Evolutionary conservation across 2,797 vertebrate genomes (phyloP), one percentile per base, ranked within the genome.

Genomic region (Pterois miles): DNA sequence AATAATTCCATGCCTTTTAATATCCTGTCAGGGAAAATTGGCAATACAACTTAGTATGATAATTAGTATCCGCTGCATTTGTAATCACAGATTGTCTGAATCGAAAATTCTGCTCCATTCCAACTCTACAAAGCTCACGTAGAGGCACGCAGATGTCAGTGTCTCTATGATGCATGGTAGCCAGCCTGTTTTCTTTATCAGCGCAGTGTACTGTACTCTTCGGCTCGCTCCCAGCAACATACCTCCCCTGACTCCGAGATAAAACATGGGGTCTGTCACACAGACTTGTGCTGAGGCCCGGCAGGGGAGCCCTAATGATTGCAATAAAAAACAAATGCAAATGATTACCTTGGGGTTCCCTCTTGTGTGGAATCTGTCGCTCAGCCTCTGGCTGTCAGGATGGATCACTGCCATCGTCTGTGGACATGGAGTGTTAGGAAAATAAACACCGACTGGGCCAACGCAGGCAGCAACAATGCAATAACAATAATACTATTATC

Each of bases 241-340:
- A 76, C 90, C 90, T 92, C 91, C 92, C 90, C 76, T 77, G 91
- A 91, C 93, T 92, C 89, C 69, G 46, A 76, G 89, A 94, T 94
- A 94, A 94, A 93, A 92, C 92, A 94, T 92, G 89, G 91, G 81
- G 76, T 91, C 90, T 94, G 93, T 94, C 93, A 93, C 89, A 83
- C 83, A 79, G 89, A 74, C 87, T 82, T 83, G 91, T 81, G 88
- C 82, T 38, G 81, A 78, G 86, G 87, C 89, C 88, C 90, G 48
- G 86, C 90, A 90, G 93, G 92, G 90, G 88, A 91, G 90, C 83
- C 89, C 88, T 94, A 94, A 93, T 93, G 93, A 93, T 89, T 73
- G 92, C 92, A 92, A 95, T 93, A 93, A 93, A 94, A 94, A 94
- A 93, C 90, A 92, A 92, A 94, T 94, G 91, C 92, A 94, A 95